Evolutionary conservation across 2,888 invertebrate genomes (phyloP), one percentile per base, ranked within the genome.

Genomic region (Protophormia terraenovae): DNA sequence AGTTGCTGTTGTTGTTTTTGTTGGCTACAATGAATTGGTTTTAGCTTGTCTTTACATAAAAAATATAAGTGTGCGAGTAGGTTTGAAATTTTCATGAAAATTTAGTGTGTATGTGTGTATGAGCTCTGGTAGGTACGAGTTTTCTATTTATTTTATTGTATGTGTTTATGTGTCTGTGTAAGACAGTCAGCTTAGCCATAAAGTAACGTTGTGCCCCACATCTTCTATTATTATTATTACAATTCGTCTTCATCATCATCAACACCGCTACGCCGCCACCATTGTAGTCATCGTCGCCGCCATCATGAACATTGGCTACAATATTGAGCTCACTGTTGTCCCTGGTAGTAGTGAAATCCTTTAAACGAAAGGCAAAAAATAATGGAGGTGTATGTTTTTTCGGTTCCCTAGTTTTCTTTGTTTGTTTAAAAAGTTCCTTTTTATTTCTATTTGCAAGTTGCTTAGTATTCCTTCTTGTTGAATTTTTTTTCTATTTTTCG

Each of bases 171-270:
- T 35, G 32, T 47, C 47, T 45, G 27, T 66, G 1, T 55, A 14
- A 24, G 22, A 2, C 24, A 50, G 53, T 32, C 47, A 78, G 72
- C 77, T 77, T 60, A 78, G 67, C 62, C 64, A 2, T 67, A 73
- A 47, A 81, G 73, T 75, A 75, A 62, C 58, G 60, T 78, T 67
- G 16, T 55, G 47, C 71, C 71, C 67, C 66, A 73, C n/a, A n/a
- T n/a, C n/a, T n/a, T 83, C 72, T 72, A 67, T 47, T 72, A 82
- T 71, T 76, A 77, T 77, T 79, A 71, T 84, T 76, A 79, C 79
- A 84, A 84, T 80, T 80, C 79, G 75, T 84, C 84, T 79, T 84
- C 84, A 76, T 84, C 84, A 78, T 62, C 67, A 71, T n/a, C 41
- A 58, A 5, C 58, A 10, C 10, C 22, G n/a, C n/a, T 53, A 29